Conservation (phyloP, 2,888 invertebrate species). For the Pherbina coryleti region DNA sequence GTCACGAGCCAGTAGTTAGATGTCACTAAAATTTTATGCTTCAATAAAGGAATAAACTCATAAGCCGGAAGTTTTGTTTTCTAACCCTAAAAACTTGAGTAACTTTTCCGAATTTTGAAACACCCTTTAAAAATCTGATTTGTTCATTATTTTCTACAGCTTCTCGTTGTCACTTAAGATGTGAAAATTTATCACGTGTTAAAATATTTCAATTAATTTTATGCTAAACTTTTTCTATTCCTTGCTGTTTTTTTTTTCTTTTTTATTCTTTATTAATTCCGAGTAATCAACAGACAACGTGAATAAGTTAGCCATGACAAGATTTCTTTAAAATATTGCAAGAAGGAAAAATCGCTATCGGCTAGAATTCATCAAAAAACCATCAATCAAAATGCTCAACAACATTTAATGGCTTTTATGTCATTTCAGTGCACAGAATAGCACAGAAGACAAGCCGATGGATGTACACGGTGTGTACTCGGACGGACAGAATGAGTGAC, state of each 20-base stretch:
- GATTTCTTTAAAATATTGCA: not conserved
- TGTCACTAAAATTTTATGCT: too few relatives aligned
- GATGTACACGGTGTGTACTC: not conserved
- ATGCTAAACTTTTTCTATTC: slow-evolving; percentile 54
- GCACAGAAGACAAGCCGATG: not conserved
- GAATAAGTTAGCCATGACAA: not conserved
- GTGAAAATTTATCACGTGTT: slow-evolving; percentile 66
- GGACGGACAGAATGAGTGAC: not conserved
- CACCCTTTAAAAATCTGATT: too few relatives aligned
- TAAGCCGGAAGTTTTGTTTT: too few relatives aligned
- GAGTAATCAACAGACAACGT: not conserved
- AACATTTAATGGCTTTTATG: slow-evolving; percentile 48
- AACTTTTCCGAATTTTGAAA: too few relatives aligned
- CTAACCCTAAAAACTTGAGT: too few relatives aligned
- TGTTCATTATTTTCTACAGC: not conserved
- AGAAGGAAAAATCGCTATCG: slow-evolving; percentile 40
- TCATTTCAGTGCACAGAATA: slow-evolving; percentile 40
- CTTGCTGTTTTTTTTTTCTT: not conserved
- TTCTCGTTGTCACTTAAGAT: slow-evolving; percentile 32
- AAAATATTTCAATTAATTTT: slow-evolving; percentile 68
- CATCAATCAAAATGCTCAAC: slow-evolving; percentile 63
- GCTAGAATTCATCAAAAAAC: slow-evolving; percentile 58
- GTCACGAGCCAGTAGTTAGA: too few relatives aligned
- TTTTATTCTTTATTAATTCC: not conserved
- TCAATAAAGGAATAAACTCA: too few relatives aligned